Evolutionary conservation across 2,888 invertebrate species (phyloP), one percentile per base, ranked within the genome.

Genomic region (Sinohyriopsis cumingii): DNA sequence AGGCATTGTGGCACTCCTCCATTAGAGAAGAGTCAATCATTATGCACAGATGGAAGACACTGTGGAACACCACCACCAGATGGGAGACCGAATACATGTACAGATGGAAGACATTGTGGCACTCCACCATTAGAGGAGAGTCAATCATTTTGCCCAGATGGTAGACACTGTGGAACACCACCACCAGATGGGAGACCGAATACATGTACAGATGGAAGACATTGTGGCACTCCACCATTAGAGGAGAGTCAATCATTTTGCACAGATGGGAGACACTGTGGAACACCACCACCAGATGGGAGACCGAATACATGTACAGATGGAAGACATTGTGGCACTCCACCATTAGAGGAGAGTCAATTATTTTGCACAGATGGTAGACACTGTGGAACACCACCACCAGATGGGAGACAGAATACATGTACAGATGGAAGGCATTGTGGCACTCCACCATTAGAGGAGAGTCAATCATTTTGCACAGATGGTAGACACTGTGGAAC

Each of bases 311-410:
- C 57, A 55, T 76, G 77, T 67, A 59, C 69, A 62, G 77, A 77
- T 77, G 78, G 74, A 12, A 72, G 75, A 18, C 77, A 79, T 59
- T 79, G 77, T 77, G 76, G 78, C 0, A 78, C 78, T 5, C 75
- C 75, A 25, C 72, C 66, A 55, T 69, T 62, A 53, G 45, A n/a
- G 24, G 55, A 61, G 19, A 55, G 45, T 70, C 71, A 72, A 69
- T 54, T 9, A 33, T n/a, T 61, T 54, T 75, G 72, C 65, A 67
- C 57, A 33, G 80, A 78, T 73, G 81, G 77, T 45, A 76, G 74
- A 61, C 80, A 80, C 22, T 78, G 78, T 78, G 80, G 78, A 7
- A 80, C 78, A 19, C 73, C 69, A 59, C 74, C 70, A 22, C 76
- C 71, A 59, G 25, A 56, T 55, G 64, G 63, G 19, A 33, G 3